Base-by-base conservation (phyloP, 2,888 invertebrate genomes). In the Drosophila eohydei region DNA sequence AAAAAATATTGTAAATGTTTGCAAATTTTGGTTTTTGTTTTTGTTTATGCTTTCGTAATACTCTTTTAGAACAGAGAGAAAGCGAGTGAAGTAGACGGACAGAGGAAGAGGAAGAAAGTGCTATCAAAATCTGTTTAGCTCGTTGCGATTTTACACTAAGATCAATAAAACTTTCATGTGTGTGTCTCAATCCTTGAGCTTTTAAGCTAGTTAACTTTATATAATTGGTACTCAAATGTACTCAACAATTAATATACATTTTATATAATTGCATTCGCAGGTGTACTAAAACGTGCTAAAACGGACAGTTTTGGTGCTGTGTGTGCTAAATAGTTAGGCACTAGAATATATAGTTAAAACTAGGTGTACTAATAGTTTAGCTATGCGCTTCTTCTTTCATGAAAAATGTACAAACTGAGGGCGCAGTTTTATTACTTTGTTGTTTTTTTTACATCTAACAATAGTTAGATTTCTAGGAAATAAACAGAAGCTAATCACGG, bases 401-500 rank as follows among this genome's bases (percentile, higher is more conserved):
- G 57, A 73, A 66, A 65, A 81, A 67, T 87, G 36, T 88, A 83
- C 67, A 80, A 78, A 74, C 58, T 68, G 75, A 70, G 59, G 58
- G 71, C 57, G 71, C 78, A 64, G 86, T 78, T 90, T 14, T 6
- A 14, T 28, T 3, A 14, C 14, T 26, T 44, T 5, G 0, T 44
- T 26, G 12, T 26, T 46, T 14, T 6, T 32, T 48, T 89, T 89
- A 77, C 62, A 89, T 83, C 90, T 83, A 89, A 90, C 90, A 90
- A 90, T 67, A 90, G 83, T 89, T 83, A 88, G 90, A 89, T 83
- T 52, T 61, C 70, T 78, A 74, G 78, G 81, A 80, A 80, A 71
- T 43, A 63, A 58, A 66, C 58, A 43, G 55, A 50, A 76, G 62
- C 56, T 62, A 48, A 3, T 58, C 48, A 26, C 21, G 32, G 30